These are phyloP conservation scores for Larimichthys polyactis DNA, from an alignment of 2,113 vertebrate species.

Conservation along the genomic window DNA sequence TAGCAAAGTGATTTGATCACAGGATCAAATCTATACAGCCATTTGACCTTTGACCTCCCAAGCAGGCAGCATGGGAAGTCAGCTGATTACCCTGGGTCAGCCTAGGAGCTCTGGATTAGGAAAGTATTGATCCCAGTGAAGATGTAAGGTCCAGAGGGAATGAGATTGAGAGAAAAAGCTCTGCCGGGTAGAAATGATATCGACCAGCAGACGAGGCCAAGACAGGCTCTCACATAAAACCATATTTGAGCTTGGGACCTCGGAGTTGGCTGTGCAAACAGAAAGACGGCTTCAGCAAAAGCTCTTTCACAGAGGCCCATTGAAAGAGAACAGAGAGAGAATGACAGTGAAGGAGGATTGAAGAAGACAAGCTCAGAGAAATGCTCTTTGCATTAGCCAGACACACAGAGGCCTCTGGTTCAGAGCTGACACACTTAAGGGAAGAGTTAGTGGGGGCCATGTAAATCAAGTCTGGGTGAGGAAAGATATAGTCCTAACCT, in stretches of 20 bases:
- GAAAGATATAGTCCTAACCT: constrained; percentile 75
- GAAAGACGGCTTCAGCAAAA: constrained; percentile 64
- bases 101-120: constrained; percentile 73
- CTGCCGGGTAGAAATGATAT: constrained; percentile 73
- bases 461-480: constrained; percentile 78
- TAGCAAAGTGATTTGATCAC: constrained; percentile 80
- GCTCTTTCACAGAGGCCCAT: constrained; percentile 63
- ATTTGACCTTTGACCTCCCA: constrained; percentile 82
- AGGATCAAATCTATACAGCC: constrained; percentile 80
- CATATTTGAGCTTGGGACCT: constrained; percentile 77
- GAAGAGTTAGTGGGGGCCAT: constrained; percentile 71
- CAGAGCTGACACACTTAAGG: constrained; percentile 73
- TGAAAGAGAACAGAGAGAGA: constrained; percentile 56
- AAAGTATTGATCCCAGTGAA: constrained; percentile 78
- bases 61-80: constrained; percentile 78
- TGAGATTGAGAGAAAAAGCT: constrained; percentile 73
- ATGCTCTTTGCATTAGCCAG: constrained; percentile 74
- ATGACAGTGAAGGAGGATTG: constrained; percentile 52
- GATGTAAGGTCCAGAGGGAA: constrained; percentile 74
- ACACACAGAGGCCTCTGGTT: constrained; percentile 64
- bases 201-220: constrained; percentile 63
- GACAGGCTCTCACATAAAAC: constrained; percentile 67
- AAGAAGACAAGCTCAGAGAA: constrained; percentile 65
- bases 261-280: constrained; percentile 76
- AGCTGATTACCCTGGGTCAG: constrained; percentile 78